phyloP scores from a whole-genome alignment of 2,888 invertebrate genomes.

The Odiellus spinosus region DNA sequence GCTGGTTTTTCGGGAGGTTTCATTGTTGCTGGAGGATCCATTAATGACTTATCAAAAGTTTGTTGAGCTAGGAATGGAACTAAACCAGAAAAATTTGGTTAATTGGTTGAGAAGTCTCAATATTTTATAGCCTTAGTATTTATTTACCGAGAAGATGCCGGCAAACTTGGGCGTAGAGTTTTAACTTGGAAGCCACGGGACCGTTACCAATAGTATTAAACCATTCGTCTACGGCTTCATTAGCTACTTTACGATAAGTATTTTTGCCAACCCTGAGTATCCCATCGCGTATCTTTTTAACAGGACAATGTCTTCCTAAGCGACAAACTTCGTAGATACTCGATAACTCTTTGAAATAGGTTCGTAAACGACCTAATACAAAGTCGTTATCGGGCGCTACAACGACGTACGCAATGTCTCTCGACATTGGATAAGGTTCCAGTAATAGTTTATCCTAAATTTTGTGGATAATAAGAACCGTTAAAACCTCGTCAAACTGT shows the following conservation, averaged over 20 bases:
- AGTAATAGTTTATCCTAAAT: conserved; percentile 69
- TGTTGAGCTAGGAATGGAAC: conserved; percentile 58
- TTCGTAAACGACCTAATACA: conserved; percentile 55
- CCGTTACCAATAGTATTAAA: conserved; percentile 50
- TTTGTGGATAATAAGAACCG: no score
- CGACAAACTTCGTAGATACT: conserved; percentile 87
- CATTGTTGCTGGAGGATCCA: conserved; percentile 38
- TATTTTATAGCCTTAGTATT: not conserved
- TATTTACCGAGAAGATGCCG: conserved; percentile 44
- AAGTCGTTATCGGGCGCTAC: conserved; percentile 83
- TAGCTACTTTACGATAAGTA: conserved; percentile 43
- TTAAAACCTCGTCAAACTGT: no score
- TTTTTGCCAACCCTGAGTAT: conserved; percentile 63
- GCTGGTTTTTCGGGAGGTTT: conserved; percentile 28
- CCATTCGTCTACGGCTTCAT: conserved; percentile 70
- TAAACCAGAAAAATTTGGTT: conserved; percentile 13
- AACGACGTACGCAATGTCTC: conserved; percentile 88
- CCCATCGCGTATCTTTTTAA: conserved; percentile 69
- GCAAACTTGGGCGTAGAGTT: conserved; percentile 67
- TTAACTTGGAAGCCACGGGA: conserved; percentile 61
- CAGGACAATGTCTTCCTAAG: conserved; percentile 80
- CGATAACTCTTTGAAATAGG: conserved; percentile 83
- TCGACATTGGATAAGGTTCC: conserved; percentile 86
- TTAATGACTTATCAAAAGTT: conserved; percentile 52
- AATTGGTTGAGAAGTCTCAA: not conserved